Conservation (phyloP, 2,797 vertebrate species). For the Megalops cyprinoides region DNA sequence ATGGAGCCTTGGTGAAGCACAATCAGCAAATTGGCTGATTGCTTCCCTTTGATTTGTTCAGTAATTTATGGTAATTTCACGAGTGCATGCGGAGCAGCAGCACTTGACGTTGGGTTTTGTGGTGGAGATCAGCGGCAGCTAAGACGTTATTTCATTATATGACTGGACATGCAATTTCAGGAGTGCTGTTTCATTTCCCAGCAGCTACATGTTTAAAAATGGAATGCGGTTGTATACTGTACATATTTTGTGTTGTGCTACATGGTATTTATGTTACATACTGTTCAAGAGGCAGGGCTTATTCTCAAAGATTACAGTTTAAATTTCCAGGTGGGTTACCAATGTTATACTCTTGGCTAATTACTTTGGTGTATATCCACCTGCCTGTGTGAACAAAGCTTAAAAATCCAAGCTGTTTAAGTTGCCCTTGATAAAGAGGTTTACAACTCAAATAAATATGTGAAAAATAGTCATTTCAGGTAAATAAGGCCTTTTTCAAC, state of each 20-base stretch:
- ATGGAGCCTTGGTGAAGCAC: slow-evolving; percentile 18
- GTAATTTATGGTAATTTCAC: slow-evolving; percentile 25
- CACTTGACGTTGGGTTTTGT: neutral
- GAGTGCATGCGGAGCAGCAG: slow-evolving; percentile 14
- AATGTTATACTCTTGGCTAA: neutral
- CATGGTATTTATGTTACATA: no score
- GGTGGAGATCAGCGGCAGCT: neutral
- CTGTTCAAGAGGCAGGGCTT: neutral
- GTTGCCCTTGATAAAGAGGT: no score
- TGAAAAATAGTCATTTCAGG: no score
- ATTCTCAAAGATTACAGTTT: neutral
- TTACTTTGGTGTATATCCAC: no score
- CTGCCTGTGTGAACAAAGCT: no score
- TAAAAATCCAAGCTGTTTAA: no score
- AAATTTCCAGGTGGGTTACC: neutral
- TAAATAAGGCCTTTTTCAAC: no score
- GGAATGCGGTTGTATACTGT: no score
- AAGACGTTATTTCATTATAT: neutral
- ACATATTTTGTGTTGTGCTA: no score
- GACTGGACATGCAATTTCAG: neutral
- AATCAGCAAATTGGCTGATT: slow-evolving; percentile 21
- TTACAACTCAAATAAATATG: no score
- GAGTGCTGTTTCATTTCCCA: neutral
- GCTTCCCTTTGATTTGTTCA: slow-evolving; percentile 7
- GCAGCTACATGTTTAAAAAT: no score